Conservation (phyloP, 2,113 vertebrate genomes). For the Oncorhynchus keta region DNA sequence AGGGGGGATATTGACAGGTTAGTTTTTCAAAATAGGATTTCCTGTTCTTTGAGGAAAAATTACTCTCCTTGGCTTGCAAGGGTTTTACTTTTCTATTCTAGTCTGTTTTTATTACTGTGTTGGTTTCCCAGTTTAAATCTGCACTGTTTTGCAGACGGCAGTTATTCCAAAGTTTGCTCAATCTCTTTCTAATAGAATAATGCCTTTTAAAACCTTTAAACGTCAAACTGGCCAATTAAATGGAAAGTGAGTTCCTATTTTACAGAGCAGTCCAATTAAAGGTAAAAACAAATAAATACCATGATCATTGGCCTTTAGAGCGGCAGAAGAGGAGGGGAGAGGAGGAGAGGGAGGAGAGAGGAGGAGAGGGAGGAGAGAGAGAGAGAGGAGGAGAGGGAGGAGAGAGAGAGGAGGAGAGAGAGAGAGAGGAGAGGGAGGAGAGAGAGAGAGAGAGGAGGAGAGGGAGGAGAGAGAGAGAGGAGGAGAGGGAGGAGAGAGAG, state of each 20-base stretch:
- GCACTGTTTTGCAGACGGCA: background rate
- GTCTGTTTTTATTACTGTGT: background rate
- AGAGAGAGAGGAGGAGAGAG: no score
- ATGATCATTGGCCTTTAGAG: conserved; percentile 8
- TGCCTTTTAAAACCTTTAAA: conserved; percentile 32
- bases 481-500: no score
- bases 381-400: no score
- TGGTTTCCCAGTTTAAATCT: conserved; percentile 27
- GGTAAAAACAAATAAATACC: conserved; percentile 20
- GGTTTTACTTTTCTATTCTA: conserved; percentile 4
- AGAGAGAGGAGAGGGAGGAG: background rate
- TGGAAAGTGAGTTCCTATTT: conserved; percentile 10
- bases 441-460: no score
- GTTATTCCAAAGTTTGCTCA: conserved; percentile 16
- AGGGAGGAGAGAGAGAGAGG: no score
- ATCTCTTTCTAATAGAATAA: conserved; percentile 27
- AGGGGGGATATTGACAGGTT: conserved; percentile 45
- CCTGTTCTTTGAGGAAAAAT: conserved; percentile 32
- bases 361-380: no score
- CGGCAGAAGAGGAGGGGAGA: background rate
- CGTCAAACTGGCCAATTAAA: conserved; percentile 30
- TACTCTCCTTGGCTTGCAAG: conserved; percentile 23
- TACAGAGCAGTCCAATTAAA: conserved; percentile 9
- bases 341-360: background rate
- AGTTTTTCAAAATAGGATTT: conserved; percentile 22